Conservation (phyloP, 2,888 invertebrate genomes). For the Apocheima hispidaria region DNA sequence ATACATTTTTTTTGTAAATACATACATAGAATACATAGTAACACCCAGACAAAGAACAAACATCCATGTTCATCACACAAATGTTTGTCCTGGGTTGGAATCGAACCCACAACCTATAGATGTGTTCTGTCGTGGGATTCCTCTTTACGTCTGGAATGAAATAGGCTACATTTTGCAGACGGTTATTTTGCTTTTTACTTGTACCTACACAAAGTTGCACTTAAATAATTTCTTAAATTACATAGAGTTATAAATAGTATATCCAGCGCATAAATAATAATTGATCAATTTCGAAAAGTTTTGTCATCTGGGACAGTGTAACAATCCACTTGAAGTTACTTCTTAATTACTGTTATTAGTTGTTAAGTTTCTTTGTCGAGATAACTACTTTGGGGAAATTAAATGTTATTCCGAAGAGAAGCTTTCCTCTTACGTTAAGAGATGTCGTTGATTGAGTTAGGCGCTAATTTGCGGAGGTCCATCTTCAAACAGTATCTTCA, state of each 20-base stretch:
- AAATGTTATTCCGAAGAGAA: constrained; percentile 3
- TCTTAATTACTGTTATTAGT: constrained; percentile 33
- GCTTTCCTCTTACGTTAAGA: background rate
- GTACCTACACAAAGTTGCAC: background rate
- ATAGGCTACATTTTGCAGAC: background rate
- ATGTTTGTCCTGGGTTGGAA: too few species aligned
- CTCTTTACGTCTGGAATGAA: too few species aligned
- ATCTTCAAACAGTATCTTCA: too few species aligned
- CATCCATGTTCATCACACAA: too few species aligned
- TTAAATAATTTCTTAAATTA: background rate
- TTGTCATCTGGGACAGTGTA: constrained; percentile 24
- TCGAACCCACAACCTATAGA: too few species aligned
- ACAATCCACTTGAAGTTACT: constrained; percentile 23
- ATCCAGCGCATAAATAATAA: constrained; percentile 7
- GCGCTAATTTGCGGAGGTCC: too few species aligned
- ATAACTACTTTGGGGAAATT: constrained; percentile 19
- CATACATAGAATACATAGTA: too few species aligned
- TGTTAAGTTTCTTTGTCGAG: constrained; percentile 25
- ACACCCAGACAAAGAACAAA: too few species aligned
- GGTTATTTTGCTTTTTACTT: too few species aligned
- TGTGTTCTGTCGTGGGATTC: too few species aligned
- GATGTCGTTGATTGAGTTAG: background rate
- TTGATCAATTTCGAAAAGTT: constrained; percentile 24
- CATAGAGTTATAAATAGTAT: background rate
- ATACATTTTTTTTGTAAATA: too few species aligned